Base-by-base conservation (phyloP, 2,797 vertebrate genomes). In the Kryptolebias ocellatus region DNA sequence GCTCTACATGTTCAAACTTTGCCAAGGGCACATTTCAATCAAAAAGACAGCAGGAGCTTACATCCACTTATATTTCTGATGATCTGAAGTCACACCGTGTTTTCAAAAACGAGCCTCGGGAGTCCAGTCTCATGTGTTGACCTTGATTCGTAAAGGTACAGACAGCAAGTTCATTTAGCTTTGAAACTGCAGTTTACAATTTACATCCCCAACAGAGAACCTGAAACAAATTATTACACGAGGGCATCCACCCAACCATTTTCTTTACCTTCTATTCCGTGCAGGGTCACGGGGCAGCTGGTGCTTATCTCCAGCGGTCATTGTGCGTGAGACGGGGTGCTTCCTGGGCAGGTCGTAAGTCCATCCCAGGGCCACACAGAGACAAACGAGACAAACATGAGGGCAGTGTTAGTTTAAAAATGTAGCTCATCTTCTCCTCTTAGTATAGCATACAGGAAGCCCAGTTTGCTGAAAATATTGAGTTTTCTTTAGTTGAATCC, bases 1-100 rank as follows among this genome's bases (percentile, higher is more conserved):
- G 53, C 56, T 63, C 61, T 62, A 62, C 63, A 70, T 74, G 74
- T 82, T 78, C 74, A 80, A 79, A 72, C 65, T 85, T 67, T 77
- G 76, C 89, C 78, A 27, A 76, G 68, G 86, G 83, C 84, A 61
- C 69, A 63, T 88, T 91, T 87, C 83, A 82, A 84, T 87, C 75
- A 84, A 79, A 86, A 84, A 83, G 61, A 64, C 83, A 88, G 84
- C 81, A 8, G 76, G 80, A 78, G 83, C 71, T 87, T 71, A 67
- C 75, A 85, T 82, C 63, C 81, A 78, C 67, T 81, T 83, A 86
- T 71, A 74, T 57, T 68, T 85, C 59, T 69, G 80, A 73, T 85
- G 27, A 72, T 72, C 65, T 79, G 59, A 77, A 83, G 79, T 74
- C 63, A n/a, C 68, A 72, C 49, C 53, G 14, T 67, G 74, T 76